A percentile compares a stretch with the other conserved stretches of the same genome.
Conservation (phyloP, 2,113 vertebrate genomes). For the Nettapus auritus region DNA sequence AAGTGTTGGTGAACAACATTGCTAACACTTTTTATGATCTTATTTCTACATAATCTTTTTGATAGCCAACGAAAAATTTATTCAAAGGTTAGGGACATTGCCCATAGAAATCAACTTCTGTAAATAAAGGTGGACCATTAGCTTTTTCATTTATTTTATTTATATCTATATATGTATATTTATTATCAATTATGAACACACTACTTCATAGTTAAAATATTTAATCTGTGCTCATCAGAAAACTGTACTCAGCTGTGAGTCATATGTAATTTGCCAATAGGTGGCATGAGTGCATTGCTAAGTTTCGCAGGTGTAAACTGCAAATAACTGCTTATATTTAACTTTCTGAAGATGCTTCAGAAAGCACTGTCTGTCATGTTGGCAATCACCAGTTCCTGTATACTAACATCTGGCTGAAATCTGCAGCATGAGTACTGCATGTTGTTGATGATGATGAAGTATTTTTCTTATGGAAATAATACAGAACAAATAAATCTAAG, state of each 20-base stretch:
- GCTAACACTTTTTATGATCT: not conserved
- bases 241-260: not conserved
- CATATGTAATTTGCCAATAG: constrained; percentile 31
- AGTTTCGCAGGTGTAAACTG: not conserved
- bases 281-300: constrained; percentile 66
- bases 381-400: not conserved
- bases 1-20: not conserved
- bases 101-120: not conserved
- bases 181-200: not conserved
- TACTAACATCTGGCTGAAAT: not conserved
- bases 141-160: not conserved
- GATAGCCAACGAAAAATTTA: not conserved
- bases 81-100: not conserved
- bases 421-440: not conserved
- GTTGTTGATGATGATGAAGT: not conserved
- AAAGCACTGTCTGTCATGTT: not conserved
- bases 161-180: not conserved
- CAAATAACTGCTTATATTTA: accelerated
- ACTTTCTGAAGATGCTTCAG: not conserved
- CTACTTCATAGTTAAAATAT: not conserved
- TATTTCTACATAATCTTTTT: not conserved
- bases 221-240: not conserved
- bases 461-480: not conserved
- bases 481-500: not conserved
- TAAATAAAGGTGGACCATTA: not conserved